Evolutionary conservation across 53 echinoderm and acorn worm genomes (phyloP).

Genomic region (Holothuria scabra): DNA sequence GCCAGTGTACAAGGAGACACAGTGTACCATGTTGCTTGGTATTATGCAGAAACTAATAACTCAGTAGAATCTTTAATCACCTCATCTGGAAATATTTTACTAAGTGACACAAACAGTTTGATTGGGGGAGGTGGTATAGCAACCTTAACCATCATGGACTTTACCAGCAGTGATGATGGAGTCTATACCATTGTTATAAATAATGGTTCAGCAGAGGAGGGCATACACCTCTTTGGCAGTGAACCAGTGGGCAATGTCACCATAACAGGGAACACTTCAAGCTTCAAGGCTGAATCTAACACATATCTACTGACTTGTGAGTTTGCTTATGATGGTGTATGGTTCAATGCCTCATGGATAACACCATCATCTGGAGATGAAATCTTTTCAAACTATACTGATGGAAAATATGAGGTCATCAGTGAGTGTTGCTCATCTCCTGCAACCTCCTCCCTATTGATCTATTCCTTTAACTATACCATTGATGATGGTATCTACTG

Average conservation of each 20-base stretch:
- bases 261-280: background rate
- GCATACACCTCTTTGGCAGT: too few species aligned
- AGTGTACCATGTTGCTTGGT: background rate
- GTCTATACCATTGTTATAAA: background rate
- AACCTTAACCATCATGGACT: conserved; percentile 15
- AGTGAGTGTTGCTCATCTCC: background rate
- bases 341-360: background rate
- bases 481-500: background rate
- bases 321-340: conserved; percentile 10
- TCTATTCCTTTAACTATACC: conserved; percentile 18
- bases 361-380: background rate
- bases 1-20: conserved; percentile 10
- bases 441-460: background rate
- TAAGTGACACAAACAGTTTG: background rate
- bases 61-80: background rate
- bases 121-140: conserved; percentile 13
- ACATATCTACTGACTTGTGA: background rate
- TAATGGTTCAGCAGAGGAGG: background rate
- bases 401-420: conserved; percentile 6
- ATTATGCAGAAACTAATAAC: conserved; percentile 7
- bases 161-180: background rate
- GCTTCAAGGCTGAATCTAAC: background rate
- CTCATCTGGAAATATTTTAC: background rate
- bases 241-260: conserved; percentile 4
- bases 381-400: background rate